These are phyloP conservation scores for Actinernus sp. DNA, from an alignment of 92 coral and sea anemone genomes.

Conservation along the genomic window DNA sequence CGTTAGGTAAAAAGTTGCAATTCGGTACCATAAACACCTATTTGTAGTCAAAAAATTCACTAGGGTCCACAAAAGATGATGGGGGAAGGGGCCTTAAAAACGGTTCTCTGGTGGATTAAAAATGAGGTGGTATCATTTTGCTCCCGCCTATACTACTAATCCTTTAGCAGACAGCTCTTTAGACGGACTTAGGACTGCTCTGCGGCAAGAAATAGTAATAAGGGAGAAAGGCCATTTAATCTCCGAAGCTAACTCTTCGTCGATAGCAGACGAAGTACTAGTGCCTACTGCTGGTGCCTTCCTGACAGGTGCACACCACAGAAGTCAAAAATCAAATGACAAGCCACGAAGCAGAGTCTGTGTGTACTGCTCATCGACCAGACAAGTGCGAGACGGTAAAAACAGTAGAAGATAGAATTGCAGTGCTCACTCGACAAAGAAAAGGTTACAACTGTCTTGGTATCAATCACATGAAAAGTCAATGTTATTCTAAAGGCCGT, in stretches of 20 bases:
- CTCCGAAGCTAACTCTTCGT: not conserved
- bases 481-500: conserved; percentile 35
- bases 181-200: conserved; percentile 17
- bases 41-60: no score
- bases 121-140: no score
- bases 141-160: no score
- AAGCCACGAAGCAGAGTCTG: conserved; percentile 3
- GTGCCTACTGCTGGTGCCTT: conserved; percentile 26
- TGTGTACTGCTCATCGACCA: conserved; percentile 24
- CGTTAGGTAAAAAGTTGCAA: no score
- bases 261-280: conserved; percentile 5
- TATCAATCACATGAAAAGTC: conserved; percentile 15
- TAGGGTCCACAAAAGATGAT: no score
- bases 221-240: conserved; percentile 13
- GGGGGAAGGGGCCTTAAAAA: no score
- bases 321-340: not conserved
- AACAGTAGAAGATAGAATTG: conserved; percentile 29
- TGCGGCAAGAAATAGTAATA: conserved; percentile 16
- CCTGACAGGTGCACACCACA: not conserved
- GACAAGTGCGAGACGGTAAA: conserved; percentile 30
- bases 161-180: conserved; percentile 25
- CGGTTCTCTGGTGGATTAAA: no score
- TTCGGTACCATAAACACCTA: no score
- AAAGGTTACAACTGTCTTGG: conserved; percentile 41
- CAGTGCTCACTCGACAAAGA: conserved; percentile 23